Base-by-base conservation (phyloP, 2,797 vertebrate species). In the Smutsia gigantea region DNA sequence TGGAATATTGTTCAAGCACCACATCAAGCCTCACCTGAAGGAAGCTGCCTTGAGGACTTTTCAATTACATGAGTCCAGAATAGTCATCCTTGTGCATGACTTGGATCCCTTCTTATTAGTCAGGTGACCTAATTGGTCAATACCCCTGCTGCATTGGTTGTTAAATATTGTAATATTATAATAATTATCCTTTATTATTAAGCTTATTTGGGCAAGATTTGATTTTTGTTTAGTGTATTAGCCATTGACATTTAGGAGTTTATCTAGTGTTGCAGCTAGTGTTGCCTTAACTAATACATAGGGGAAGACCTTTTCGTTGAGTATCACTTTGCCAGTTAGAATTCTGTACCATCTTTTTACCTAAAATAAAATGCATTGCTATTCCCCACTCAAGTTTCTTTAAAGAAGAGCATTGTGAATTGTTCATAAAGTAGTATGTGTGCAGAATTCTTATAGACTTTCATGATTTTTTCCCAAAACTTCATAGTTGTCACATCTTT, bases 141-240 rank as follows among this genome's bases (percentile, higher is more conserved):
- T 37, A 71, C 9, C 21, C n/a, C 66, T 18, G n/a, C 37, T 25
- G 19, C 15, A 25, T n/a, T 29, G 31, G 9, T 19, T 64, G 64
- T 72, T 91, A 79, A 63, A 89, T 49, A 82, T 25, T 84, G 75
- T 75, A 49, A 63, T 79, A 55, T 61, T 31, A 81, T 39, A 53
- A 72, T 79, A 71, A 92, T n/a, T 85, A 21, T 64, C 61, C 46
- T 85, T 93, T 79, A 86, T 79, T 92, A 88, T 84, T 61, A 66
- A 93, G 25, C 25, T 78, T 34, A 39, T 79, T 84, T 84, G 27
- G 91, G 13, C 51, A 78, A 55, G 5, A 34, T 71, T 86, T 88
- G 1, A 17, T 29, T 79, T 83, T 84, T 64, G 46, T 25, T 74
- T 59, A 61, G 5, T 83, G 25, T 21, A 55, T 68, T 61, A 96